Evolutionary conservation across 2,113 vertebrate genomes (phyloP).

Genomic region (Candoia aspera): DNA sequence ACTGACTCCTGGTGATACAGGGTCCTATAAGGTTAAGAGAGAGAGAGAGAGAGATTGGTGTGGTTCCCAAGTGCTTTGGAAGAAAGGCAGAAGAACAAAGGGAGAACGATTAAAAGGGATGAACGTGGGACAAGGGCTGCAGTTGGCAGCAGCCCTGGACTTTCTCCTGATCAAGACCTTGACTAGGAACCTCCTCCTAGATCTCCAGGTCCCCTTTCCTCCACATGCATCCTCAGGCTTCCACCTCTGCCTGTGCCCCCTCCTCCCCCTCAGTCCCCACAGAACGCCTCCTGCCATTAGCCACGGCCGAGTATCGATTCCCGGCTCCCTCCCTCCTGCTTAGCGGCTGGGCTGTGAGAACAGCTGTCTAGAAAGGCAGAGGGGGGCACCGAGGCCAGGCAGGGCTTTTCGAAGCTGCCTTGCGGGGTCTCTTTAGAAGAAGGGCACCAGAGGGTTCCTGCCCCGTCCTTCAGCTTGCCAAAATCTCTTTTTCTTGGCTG

Average conservation of each 20-base stretch:
- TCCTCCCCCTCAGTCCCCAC: background rate
- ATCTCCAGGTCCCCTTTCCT: background rate
- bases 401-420: background rate
- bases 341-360: constrained; percentile 28
- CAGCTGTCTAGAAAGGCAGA: constrained; percentile 6
- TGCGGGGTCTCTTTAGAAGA: background rate
- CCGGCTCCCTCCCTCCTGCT: constrained; percentile 30
- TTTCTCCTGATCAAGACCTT: background rate
- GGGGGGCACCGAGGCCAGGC: background rate
- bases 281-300: constrained; percentile 45
- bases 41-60: background rate
- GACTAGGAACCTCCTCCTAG: background rate
- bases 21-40: background rate
- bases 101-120: background rate
- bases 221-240: background rate
- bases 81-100: background rate
- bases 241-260: background rate
- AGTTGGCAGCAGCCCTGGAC: background rate
- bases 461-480: background rate
- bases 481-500: background rate
- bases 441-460: background rate
- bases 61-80: background rate
- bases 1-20: too few relatives aligned
- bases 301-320: constrained; percentile 61
- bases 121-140: constrained; percentile 9